Base-by-base conservation (phyloP, 2,888 invertebrate genomes). In the Stegana nigrithorax region DNA sequence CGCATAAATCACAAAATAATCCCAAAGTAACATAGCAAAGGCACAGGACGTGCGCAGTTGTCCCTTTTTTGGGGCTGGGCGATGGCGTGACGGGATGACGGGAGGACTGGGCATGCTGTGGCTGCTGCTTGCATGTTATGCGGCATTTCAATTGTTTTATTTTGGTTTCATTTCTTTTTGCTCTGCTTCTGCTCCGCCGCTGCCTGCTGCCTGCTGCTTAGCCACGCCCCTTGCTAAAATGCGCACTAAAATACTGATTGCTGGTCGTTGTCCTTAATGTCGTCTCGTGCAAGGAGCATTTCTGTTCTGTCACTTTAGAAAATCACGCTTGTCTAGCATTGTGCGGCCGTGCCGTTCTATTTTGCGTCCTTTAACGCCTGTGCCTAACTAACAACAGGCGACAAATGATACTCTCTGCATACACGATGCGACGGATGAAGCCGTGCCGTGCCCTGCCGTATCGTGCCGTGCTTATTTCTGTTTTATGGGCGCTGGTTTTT, bases 1-100 rank as follows among this genome's bases (percentile, higher is more conserved):
- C 82, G 82, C 82, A 82, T 82, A 82, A 82, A 82, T 82, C 82
- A 82, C 80, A 80, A 76, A 81, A 80, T 82, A 82, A 82, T 82
- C 82, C 82, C 73, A 73, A 80, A 81, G 72, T 79, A 81, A 81
- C 81, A 80, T 78, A 78, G 67, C 71, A 66, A 71, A 67, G 66
- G 67, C 68, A 68, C 17, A 68, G 66, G 67, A 65, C 63, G 23
- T 26, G 17, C 44, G n/a, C n/a, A n/a, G n/a, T n/a, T n/a, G n/a
- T n/a, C n/a, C n/a, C n/a, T n/a, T 36, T 51, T 26, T 14, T 14
- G 26, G 61, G n/a, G 45, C 29, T 42, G 57, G 14, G 27, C 19
- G 14, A 50, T 26, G 39, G n/a, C n/a, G 25, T 21, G n/a, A n/a
- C n/a, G 5, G 27, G 8, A 2, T 12, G 12, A 51, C 12, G 12